Base-by-base conservation (phyloP, 2,797 vertebrate species). In the Sebastes kiyomatsui region DNA sequence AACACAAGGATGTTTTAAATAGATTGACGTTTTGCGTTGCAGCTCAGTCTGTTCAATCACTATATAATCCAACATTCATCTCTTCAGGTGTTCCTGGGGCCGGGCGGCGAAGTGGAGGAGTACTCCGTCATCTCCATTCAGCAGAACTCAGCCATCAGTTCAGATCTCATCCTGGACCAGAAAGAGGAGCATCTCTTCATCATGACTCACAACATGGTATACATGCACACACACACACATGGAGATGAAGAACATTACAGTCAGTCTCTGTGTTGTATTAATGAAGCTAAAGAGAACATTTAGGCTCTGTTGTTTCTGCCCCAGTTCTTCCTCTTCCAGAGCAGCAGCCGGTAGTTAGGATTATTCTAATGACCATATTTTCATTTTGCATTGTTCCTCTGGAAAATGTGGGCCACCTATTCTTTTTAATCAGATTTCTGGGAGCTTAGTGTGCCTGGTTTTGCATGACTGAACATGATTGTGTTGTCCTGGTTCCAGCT, bases 151-250 rank as follows among this genome's bases (percentile, higher is more conserved):
- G 84, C 95, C 1, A 97, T 99, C 88, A 97, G 95, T 76, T 94
- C 96, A 58, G 98, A 99, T 88, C 96, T 99, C 42, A 92, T 96
- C 54, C 97, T 99, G 38, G 98, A 99, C 92, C 95, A 96, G 89
- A 64, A 83, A 2, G 96, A 97, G 64, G 95, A 97, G 75, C 94
- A 99, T 77, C 95, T 99, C 55, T 99, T 98, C 68, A 96, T 98
- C 87, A 97, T 98, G 97, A 99, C 98, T 25, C 96, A 93, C 69
- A 96, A 94, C 83, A 97, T 94, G 95, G 98, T 99, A 95, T 3
- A 65, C 11, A 14, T 9, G n/a, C 28, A 61, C 59, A 72, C 4
- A 67, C 30, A 32, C 32, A 9, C 28, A 30, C 32, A 32, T 3
- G 32, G 32, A 32, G 2, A 79, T 4, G 6, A n/a, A 71, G 13